Evolutionary conservation across 2,797 vertebrate genomes (phyloP), one percentile per base, ranked within the genome.

Genomic region (Melanogrammus aeglefinus): DNA sequence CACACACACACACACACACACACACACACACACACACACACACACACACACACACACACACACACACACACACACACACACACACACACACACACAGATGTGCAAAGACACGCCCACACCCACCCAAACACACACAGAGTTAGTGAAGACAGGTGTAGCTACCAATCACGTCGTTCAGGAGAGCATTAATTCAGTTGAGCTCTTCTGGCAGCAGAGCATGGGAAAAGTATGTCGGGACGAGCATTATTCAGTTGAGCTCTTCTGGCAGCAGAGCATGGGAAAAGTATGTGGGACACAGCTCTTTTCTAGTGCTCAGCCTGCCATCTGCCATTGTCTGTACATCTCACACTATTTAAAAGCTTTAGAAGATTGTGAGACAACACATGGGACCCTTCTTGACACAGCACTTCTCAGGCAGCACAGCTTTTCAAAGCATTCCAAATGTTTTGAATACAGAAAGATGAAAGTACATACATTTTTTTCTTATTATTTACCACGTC

Each of bases 311-410:
- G 72, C 76, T 85, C 82, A 84, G 72, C 75, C 83, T 76, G 8
- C 80, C 88, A 88, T 85, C 88, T 88, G 87, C 79, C 81, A 87
- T 76, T 80, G 75, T 77, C 69, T 79, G 81, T 81, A 78, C 79
- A 74, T 81, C 84, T 87, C 83, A 80, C 79, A 57, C 75, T 41
- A 44, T 3, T 79, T 44, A 76, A 84, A 74, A 39, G 51, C 73
- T 77, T 71, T 38, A 73, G 63, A 75, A 78, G 47, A 80, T 38
- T 73, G 79, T 77, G 3, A 21, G 16, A 57, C 57, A 2, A 63
- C 57, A 63, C 57, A 63, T 57, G 47, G 16, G 47, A 57, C 18
- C 18, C 14, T 57, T 57, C 47, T 57, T 21, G 47, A 63, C 57
- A 63, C 57, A n/a, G 57, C 57, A 63, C 57, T 63, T 63, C 57